These are phyloP conservation scores for Cryptomyrus ogoouensis DNA, from an alignment of 2,113 vertebrate species.

Conservation along the genomic window DNA sequence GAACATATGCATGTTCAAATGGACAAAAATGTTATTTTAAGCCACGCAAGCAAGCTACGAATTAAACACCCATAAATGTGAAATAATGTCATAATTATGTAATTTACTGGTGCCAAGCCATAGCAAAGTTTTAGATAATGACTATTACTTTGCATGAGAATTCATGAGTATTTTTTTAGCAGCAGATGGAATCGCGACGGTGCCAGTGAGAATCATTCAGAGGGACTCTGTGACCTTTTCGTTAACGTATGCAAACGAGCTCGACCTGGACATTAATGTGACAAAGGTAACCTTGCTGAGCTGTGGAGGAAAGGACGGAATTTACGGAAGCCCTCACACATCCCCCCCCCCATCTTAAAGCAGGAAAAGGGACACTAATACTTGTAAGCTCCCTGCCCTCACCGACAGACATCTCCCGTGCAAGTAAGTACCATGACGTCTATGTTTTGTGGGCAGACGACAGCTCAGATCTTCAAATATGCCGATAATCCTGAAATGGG, in stretches of 20 bases:
- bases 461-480: background rate
- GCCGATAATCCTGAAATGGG: background rate
- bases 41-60: background rate
- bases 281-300: background rate
- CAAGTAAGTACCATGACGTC: background rate
- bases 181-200: background rate
- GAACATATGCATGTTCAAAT: background rate
- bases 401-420: background rate
- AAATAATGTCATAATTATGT: background rate
- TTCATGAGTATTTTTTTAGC: background rate
- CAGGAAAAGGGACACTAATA: background rate
- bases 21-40: background rate
- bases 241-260: background rate
- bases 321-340: background rate
- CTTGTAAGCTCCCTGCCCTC: background rate
- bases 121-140: background rate
- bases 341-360: background rate
- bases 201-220: background rate
- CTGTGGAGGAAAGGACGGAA: background rate
- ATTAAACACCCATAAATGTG: background rate
- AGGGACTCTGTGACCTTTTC: slow-evolving; percentile 11
- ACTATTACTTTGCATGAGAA: background rate
- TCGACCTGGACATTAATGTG: background rate
- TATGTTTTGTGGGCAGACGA: background rate
- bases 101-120: background rate